A percentile compares a stretch with the other conserved stretches of the same genome.
Evolutionary conservation across 1,140 invertebrate species (phyloP).

Genomic region (Streblospio benedicti): DNA sequence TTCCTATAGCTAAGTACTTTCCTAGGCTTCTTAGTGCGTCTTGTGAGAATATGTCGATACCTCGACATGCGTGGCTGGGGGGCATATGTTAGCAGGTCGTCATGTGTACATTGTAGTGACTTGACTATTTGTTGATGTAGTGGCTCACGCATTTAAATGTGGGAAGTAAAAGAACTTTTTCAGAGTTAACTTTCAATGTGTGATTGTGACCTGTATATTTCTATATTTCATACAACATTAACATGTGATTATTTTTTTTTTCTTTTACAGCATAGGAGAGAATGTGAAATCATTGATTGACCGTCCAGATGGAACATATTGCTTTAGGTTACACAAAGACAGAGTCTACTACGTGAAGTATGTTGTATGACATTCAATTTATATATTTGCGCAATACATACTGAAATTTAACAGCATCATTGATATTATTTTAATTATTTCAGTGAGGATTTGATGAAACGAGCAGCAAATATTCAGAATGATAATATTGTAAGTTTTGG

Average conservation of each 20-base stretch:
- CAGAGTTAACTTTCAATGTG: not conserved
- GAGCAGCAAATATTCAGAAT: constrained; percentile 59
- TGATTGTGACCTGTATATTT: not conserved
- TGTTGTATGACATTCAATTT: not conserved
- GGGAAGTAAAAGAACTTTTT: not conserved
- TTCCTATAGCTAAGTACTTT: too few relatives aligned
- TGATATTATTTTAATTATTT: constrained; percentile 13
- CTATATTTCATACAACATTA: not conserved
- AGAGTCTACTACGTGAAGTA: constrained; percentile 76
- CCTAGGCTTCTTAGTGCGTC: too few relatives aligned
- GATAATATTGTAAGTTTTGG: constrained; percentile 81
- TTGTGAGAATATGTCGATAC: too few relatives aligned
- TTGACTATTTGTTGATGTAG: too few relatives aligned
- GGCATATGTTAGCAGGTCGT: too few relatives aligned
- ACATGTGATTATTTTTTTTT: constrained; percentile 17
- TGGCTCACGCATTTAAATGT: not conserved
- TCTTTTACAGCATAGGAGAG: constrained; percentile 73
- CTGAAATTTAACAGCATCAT: constrained; percentile 4
- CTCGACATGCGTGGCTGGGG: too few relatives aligned
- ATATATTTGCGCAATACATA: not conserved
- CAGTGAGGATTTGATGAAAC: constrained; percentile 50
- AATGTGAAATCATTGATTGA: constrained; percentile 92
- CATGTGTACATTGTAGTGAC: too few relatives aligned
- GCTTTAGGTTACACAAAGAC: constrained; percentile 86
- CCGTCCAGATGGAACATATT: constrained; percentile 90